phyloP scores from a whole-genome alignment of 1,140 invertebrate species.

The Drosophila bipectinata region DNA sequence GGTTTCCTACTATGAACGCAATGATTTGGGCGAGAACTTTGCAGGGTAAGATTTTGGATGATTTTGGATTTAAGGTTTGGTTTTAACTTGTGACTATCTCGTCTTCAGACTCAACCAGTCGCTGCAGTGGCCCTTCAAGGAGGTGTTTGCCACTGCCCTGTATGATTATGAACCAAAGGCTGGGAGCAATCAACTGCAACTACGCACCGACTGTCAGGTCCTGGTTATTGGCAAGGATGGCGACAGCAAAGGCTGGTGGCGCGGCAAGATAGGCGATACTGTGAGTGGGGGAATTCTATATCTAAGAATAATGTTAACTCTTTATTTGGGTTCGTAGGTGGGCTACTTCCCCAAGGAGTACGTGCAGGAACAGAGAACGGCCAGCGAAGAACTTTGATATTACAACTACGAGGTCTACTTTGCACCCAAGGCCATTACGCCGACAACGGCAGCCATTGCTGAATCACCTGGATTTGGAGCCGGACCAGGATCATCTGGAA shows the following conservation, averaged over 20 bases:
- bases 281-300: constrained; percentile 67
- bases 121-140: constrained; percentile 90
- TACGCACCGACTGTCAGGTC: constrained; percentile 91
- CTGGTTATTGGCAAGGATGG: constrained; percentile 91
- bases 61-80: not conserved
- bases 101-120: constrained; percentile 88
- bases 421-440: constrained; percentile 63
- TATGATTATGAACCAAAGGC: constrained; percentile 89
- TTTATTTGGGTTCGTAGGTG: constrained; percentile 55
- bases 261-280: constrained; percentile 88
- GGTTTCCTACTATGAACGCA: constrained; percentile 94
- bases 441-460: constrained; percentile 56
- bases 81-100: not conserved
- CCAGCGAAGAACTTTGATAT: constrained; percentile 84
- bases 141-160: constrained; percentile 90
- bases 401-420: constrained; percentile 82
- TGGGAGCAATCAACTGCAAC: constrained; percentile 90
- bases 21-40: constrained; percentile 95
- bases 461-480: constrained; percentile 27
- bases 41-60: constrained; percentile 86
- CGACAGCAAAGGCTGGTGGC: constrained; percentile 93
- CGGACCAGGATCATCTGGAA: not conserved
- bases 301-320: too few species aligned
- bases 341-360: constrained; percentile 89
- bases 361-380: constrained; percentile 84